phyloP scores from a whole-genome alignment of 2,797 vertebrate species.

The Thalassophryne amazonica region DNA sequence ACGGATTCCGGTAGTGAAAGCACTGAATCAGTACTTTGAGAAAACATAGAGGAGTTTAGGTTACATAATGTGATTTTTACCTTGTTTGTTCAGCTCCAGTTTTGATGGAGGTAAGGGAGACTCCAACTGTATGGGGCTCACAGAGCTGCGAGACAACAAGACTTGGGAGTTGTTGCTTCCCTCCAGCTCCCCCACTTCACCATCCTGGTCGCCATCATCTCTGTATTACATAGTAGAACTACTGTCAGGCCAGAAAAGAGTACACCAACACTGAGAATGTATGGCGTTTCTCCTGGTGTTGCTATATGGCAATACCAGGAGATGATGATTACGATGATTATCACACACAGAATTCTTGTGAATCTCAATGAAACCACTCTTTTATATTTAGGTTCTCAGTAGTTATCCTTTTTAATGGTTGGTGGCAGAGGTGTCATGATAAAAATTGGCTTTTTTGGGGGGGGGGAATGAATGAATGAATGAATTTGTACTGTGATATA shows the following conservation, averaged over 20 bases:
- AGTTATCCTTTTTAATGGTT: too few relatives aligned
- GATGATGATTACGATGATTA: too few relatives aligned
- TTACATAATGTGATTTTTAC: constrained; percentile 56
- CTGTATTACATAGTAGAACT: constrained; percentile 62
- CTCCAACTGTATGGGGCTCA: constrained; percentile 66
- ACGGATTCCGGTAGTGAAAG: not conserved
- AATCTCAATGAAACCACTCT: too few relatives aligned
- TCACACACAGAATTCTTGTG: too few relatives aligned
- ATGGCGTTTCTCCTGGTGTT: too few relatives aligned
- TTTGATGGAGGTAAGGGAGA: constrained; percentile 65
- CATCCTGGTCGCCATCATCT: constrained; percentile 86
- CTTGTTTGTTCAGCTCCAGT: constrained; percentile 75
- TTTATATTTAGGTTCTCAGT: too few relatives aligned
- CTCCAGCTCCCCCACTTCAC: constrained; percentile 82
- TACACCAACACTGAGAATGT: not conserved
- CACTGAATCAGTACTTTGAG: not conserved
- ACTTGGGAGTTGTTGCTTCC: constrained; percentile 64
- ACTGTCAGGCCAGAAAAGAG: not conserved
- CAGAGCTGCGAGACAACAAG: constrained; percentile 70
- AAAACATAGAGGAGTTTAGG: too few relatives aligned
- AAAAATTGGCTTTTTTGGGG: too few relatives aligned
- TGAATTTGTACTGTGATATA: too few relatives aligned
- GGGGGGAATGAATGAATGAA: too few relatives aligned
- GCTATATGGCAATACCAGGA: too few relatives aligned
- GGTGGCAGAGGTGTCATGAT: too few relatives aligned